Conservation (phyloP, 2,888 invertebrate genomes). For the Sabellastarte sp. region DNA sequence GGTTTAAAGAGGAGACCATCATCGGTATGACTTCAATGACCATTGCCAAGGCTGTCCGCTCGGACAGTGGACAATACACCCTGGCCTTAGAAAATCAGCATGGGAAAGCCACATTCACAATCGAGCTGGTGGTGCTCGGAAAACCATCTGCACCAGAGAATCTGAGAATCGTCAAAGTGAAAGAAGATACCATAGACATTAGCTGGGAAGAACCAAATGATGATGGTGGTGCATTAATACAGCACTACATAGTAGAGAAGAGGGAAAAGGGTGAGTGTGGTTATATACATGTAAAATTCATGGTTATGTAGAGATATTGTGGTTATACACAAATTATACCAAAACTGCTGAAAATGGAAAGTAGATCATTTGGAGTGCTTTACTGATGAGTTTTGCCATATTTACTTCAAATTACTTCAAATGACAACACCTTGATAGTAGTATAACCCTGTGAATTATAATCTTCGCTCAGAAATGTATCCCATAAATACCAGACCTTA, state of each 20-base stretch:
- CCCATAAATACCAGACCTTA: too few relatives aligned
- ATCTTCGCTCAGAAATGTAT: too few relatives aligned
- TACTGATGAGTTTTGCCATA: too few relatives aligned
- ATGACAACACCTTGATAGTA: too few relatives aligned
- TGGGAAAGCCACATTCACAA: constrained; percentile 28
- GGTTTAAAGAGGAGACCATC: constrained; percentile 29
- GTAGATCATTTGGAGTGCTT: too few relatives aligned
- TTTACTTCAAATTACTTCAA: too few relatives aligned
- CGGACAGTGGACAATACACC: constrained; percentile 33
- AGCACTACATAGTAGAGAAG: constrained; percentile 37
- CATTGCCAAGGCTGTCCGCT: constrained; percentile 26
- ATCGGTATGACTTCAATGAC: constrained; percentile 31
- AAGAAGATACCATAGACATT: constrained; percentile 21
- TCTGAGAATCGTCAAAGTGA: constrained; percentile 24
- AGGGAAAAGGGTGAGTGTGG: too few relatives aligned
- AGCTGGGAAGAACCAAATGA: constrained; percentile 66
- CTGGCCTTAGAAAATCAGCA: constrained; percentile 33
- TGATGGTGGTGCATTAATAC: constrained; percentile 31
- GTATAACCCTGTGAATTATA: too few relatives aligned
- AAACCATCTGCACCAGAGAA: constrained; percentile 35
- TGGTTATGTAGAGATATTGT: too few relatives aligned
- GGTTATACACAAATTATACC: too few relatives aligned
- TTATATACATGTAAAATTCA: too few relatives aligned
- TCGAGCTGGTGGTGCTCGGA: constrained; percentile 56
- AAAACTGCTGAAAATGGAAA: too few relatives aligned